Evolutionary conservation across 37 sponge, comb jelly and placozoan genomes (phyloP).

Genomic region (Diacarnus erythraeanus): DNA sequence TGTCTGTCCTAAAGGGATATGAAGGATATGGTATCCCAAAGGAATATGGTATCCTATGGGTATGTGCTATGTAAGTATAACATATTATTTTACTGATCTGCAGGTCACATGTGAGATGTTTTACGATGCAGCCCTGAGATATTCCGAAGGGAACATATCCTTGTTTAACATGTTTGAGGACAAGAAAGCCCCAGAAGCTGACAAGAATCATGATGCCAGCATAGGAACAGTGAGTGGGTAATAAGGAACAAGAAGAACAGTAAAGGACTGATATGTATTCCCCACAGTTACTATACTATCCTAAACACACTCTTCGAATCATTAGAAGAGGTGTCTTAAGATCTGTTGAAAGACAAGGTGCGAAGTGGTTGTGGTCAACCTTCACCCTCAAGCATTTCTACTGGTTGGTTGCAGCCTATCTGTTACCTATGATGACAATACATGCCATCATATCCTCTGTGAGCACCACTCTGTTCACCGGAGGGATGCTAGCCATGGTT

Average conservation of each 20-base stretch:
- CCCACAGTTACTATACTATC: slow-evolving; percentile 26
- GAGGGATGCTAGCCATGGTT: slow-evolving; percentile 31
- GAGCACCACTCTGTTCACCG: slow-evolving; percentile 22
- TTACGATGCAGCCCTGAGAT: slow-evolving; percentile 32
- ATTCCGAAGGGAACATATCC: slow-evolving; percentile 28
- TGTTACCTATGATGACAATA: slow-evolving; percentile 43
- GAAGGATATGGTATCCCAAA: no score
- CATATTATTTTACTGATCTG: not conserved
- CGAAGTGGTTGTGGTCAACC: slow-evolving; percentile 53
- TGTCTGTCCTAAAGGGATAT: no score
- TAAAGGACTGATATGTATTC: not conserved
- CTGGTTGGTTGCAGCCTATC: slow-evolving; percentile 35
- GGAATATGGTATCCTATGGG: no score
- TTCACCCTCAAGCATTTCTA: slow-evolving; percentile 57
- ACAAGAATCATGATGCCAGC: slow-evolving; percentile 42
- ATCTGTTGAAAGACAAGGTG: slow-evolving; percentile 41
- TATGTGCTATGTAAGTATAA: no score
- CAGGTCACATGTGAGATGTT: slow-evolving; percentile 48
- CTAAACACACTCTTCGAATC: slow-evolving; percentile 14
- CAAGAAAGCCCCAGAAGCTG: slow-evolving; percentile 19
- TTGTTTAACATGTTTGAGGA: not conserved
- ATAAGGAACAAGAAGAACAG: not conserved
- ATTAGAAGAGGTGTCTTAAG: not conserved
- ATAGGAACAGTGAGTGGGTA: slow-evolving; percentile 30
- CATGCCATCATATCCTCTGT: slow-evolving; percentile 28